A percentile compares a stretch with the other conserved stretches of the same genome.
Evolutionary conservation across 2,888 invertebrate genomes (phyloP).

Genomic region (Altica lythri): DNA sequence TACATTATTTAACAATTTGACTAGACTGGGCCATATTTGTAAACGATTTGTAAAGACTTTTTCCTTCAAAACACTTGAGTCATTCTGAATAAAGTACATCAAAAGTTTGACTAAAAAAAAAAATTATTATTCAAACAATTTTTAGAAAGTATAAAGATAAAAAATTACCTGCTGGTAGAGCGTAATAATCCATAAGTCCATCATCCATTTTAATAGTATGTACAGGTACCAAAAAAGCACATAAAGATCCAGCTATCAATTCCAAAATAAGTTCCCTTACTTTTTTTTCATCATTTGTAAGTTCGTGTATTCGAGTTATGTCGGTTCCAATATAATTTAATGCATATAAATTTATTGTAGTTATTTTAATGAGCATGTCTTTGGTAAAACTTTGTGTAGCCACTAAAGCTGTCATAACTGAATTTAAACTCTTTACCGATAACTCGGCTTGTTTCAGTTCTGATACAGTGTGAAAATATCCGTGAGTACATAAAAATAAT

Average conservation of each 20-base stretch:
- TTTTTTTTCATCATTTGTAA: constrained; percentile 64
- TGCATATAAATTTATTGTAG: constrained; percentile 76
- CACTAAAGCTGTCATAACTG: constrained; percentile 74
- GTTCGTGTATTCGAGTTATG: constrained; percentile 52
- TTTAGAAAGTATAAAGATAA: neutral
- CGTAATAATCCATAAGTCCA: constrained; percentile 66
- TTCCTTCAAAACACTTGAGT: constrained; percentile 61
- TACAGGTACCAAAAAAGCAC: constrained; percentile 71
- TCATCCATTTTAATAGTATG: constrained; percentile 71
- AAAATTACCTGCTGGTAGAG: constrained; percentile 67
- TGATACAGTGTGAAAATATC: constrained; percentile 59
- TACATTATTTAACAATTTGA: constrained; percentile 73
- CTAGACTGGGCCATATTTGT: constrained; percentile 80
- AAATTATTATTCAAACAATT: neutral
- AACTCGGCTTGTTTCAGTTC: constrained; percentile 66
- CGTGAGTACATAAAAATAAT: constrained; percentile 68
- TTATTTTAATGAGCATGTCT: constrained; percentile 77
- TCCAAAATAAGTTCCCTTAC: constrained; percentile 65
- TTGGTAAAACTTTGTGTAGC: constrained; percentile 79
- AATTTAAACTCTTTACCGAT: constrained; percentile 68
- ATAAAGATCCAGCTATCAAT: constrained; percentile 68
- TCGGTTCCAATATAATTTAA: constrained; percentile 64
- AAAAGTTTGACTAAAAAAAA: constrained; percentile 70
- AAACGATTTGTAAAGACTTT: constrained; percentile 63
- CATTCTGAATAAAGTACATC: constrained; percentile 71